Evolutionary conservation across 2,797 vertebrate species (phyloP).

Genomic region (Pipistrellus nathusii): DNA sequence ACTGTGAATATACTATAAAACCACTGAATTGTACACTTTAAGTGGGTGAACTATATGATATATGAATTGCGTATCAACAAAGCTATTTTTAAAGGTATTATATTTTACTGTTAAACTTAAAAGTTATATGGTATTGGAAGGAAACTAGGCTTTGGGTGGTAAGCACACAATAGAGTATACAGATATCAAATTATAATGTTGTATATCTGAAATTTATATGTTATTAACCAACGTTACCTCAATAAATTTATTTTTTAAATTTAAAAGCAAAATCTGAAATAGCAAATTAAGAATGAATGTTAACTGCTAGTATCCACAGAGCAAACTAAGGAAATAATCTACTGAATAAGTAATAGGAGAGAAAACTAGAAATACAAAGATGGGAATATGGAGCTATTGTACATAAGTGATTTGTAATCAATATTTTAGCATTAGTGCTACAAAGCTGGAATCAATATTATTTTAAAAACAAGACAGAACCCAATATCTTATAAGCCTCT

Average conservation of each 20-base stretch:
- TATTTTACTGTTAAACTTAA: constrained; percentile 45
- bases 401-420: constrained; percentile 19
- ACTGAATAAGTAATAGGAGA: neutral
- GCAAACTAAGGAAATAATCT: constrained; percentile 45
- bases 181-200: neutral
- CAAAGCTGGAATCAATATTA: constrained; percentile 19
- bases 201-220: neutral
- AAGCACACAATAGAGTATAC: neutral
- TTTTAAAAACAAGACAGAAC: constrained; percentile 35
- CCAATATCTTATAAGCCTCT: neutral
- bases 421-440: constrained; percentile 46
- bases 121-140: neutral
- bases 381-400: neutral
- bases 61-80: constrained; percentile 41
- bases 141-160: neutral
- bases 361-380: constrained; percentile 5
- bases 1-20: constrained; percentile 15
- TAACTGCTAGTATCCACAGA: constrained; percentile 31
- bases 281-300: constrained; percentile 38
- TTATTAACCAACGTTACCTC: neutral
- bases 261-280: constrained; percentile 60
- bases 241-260: neutral
- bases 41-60: neutral
- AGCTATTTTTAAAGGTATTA: constrained; percentile 35
- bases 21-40: neutral